Evolutionary conservation across 2,113 vertebrate genomes (phyloP).

Genomic region (Tricholaema leucomelas): DNA sequence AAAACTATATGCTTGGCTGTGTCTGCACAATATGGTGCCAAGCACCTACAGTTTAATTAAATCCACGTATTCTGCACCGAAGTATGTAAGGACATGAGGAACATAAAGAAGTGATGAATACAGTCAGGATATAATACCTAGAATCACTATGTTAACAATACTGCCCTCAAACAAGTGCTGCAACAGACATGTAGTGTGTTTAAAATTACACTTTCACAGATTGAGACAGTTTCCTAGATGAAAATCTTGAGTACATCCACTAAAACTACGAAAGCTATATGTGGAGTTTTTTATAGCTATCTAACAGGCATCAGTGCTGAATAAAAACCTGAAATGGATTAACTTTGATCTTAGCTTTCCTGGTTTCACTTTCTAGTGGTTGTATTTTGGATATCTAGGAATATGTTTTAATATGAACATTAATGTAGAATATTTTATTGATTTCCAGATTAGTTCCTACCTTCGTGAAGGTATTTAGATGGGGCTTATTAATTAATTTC

Average conservation of each 20-base stretch:
- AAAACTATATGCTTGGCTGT: conserved; percentile 8
- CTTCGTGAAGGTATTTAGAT: neutral
- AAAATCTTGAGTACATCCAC: neutral
- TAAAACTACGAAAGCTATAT: neutral
- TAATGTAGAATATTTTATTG: neutral
- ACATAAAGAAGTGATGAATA: neutral
- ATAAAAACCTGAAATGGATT: neutral
- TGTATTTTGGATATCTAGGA: neutral
- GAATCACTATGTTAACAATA: neutral
- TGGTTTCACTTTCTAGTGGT: neutral
- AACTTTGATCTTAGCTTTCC: neutral
- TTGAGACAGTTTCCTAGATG: neutral
- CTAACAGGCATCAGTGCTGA: neutral
- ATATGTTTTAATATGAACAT: neutral
- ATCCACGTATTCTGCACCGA: neutral
- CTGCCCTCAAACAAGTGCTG: neutral
- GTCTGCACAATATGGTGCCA: neutral
- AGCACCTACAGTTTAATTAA: neutral
- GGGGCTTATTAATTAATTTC: neutral
- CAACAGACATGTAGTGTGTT: neutral
- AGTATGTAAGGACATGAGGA: neutral
- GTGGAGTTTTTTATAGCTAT: neutral
- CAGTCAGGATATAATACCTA: neutral
- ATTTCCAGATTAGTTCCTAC: neutral
- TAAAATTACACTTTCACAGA: neutral